Evolutionary conservation across 2,113 vertebrate genomes (phyloP).

Genomic region (Ophthalmolycus amberensis): DNA sequence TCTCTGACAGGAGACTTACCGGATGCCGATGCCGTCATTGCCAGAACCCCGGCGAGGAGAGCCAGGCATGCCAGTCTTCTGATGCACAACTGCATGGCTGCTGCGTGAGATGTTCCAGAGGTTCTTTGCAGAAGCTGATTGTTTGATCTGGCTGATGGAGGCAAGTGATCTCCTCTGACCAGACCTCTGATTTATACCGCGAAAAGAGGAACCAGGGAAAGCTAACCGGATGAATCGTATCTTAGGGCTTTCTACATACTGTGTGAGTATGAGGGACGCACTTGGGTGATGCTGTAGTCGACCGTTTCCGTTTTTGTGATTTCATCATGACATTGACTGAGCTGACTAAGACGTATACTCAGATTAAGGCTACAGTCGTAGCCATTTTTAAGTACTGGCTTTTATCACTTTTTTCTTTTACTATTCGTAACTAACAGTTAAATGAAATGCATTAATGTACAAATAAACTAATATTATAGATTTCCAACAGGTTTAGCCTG

Average conservation of each 20-base stretch:
- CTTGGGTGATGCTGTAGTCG: neutral
- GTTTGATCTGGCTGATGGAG: slow-evolving; percentile 16
- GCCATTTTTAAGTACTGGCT: neutral
- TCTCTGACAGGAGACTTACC: slow-evolving; percentile 42
- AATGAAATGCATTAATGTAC: neutral
- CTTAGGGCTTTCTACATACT: neutral
- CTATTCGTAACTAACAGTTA: neutral
- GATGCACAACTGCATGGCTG: slow-evolving; percentile 71
- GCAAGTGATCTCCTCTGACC: slow-evolving; percentile 27
- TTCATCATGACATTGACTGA: slow-evolving; percentile 17
- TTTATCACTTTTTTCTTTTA: neutral
- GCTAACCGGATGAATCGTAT: slow-evolving; percentile 29
- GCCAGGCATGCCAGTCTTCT: slow-evolving; percentile 57
- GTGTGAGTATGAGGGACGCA: neutral
- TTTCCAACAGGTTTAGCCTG: neutral
- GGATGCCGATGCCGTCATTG: slow-evolving; percentile 21
- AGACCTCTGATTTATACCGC: slow-evolving; percentile 50
- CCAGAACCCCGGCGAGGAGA: slow-evolving; percentile 48
- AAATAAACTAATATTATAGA: neutral
- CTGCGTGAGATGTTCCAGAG: slow-evolving; percentile 34
- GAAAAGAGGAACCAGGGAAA: slow-evolving; percentile 65
- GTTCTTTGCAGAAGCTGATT: slow-evolving; percentile 29
- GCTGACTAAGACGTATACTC: neutral
- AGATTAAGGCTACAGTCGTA: neutral
- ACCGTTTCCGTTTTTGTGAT: slow-evolving; percentile 33